Percentiles rank a stretch among this genome's conserved stretches.
Evolutionary conservation across 2,888 invertebrate species (phyloP).

Genomic region (Diarsia mendica): DNA sequence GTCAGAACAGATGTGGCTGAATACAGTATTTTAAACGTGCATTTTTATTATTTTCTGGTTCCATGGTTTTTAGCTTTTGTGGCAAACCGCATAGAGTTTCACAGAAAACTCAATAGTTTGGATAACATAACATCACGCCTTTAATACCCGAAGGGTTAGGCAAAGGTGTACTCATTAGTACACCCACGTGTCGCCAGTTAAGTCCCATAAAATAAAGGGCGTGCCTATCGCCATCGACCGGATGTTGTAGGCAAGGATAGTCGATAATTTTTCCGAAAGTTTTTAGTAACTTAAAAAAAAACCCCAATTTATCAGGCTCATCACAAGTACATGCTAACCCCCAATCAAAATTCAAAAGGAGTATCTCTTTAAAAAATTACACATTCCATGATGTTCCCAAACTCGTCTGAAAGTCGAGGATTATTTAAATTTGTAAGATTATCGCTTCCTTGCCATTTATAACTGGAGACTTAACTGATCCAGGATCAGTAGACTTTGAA

Average conservation of each 20-base stretch:
- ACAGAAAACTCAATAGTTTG: background rate
- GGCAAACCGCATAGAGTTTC: background rate
- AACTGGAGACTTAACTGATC: slow-evolving; percentile 63
- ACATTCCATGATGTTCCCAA: slow-evolving; percentile 60
- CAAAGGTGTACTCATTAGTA: too few relatives aligned
- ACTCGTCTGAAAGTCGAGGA: slow-evolving; percentile 61
- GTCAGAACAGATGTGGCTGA: background rate
- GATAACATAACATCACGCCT: too few relatives aligned
- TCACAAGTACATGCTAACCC: slow-evolving; percentile 25
- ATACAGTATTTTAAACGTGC: background rate
- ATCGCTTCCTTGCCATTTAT: slow-evolving; percentile 65
- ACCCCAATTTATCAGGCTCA: slow-evolving; percentile 37
- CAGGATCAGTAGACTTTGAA: slow-evolving; percentile 63
- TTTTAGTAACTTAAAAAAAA: background rate
- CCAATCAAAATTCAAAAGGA: slow-evolving; percentile 65
- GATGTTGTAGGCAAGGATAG: too few relatives aligned
- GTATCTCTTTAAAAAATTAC: slow-evolving; percentile 65
- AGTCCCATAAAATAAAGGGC: too few relatives aligned
- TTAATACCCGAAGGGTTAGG: too few relatives aligned
- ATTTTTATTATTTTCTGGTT: background rate
- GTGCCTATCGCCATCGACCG: too few relatives aligned
- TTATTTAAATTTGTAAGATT: slow-evolving; percentile 68
- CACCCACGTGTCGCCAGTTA: too few relatives aligned
- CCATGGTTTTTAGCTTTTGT: background rate
- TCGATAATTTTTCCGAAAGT: background rate